Conservation (phyloP, 2,113 vertebrate species). For the Lampris megalopsis region DNA sequence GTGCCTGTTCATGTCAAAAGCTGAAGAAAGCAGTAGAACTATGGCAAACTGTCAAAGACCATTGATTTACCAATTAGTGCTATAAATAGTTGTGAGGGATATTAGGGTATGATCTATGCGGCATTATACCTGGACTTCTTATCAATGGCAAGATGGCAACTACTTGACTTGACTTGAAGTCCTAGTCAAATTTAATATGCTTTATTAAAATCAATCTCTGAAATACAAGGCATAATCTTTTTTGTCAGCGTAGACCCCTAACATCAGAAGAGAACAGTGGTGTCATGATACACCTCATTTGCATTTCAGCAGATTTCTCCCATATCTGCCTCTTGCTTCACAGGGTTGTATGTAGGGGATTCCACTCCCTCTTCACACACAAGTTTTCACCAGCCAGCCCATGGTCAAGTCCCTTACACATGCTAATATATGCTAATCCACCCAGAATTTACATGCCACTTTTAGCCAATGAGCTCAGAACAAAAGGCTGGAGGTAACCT, state of each 20-base stretch:
- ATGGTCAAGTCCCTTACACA: conserved; percentile 41
- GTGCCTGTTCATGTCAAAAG: conserved; percentile 34
- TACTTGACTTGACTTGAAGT: neutral
- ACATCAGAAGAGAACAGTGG: neutral
- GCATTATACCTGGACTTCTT: neutral
- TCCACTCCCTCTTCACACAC: neutral
- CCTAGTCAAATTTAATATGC: neutral
- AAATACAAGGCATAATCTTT: conserved; percentile 1
- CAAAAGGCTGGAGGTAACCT: conserved; percentile 61
- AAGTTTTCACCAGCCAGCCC: conserved; percentile 25
- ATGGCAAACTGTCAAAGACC: conserved; percentile 46
- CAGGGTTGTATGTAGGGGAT: neutral
- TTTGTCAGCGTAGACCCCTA: neutral
- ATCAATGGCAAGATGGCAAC: conserved; percentile 6
- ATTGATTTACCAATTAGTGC: conserved; percentile 11
- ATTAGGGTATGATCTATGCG: neutral
- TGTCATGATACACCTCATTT: neutral
- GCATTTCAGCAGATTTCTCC: neutral
- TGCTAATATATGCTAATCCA: conserved; percentile 67
- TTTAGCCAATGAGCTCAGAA: conserved; percentile 61
- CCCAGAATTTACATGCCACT: conserved; percentile 43
- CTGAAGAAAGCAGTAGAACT: conserved; percentile 60
- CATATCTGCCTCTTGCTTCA: conserved; percentile 17
- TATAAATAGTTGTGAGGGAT: neutral
- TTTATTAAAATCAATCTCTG: neutral